These are phyloP conservation scores for Ormyrus labotus DNA, from an alignment of 2,888 invertebrate species.

Conservation along the genomic window DNA sequence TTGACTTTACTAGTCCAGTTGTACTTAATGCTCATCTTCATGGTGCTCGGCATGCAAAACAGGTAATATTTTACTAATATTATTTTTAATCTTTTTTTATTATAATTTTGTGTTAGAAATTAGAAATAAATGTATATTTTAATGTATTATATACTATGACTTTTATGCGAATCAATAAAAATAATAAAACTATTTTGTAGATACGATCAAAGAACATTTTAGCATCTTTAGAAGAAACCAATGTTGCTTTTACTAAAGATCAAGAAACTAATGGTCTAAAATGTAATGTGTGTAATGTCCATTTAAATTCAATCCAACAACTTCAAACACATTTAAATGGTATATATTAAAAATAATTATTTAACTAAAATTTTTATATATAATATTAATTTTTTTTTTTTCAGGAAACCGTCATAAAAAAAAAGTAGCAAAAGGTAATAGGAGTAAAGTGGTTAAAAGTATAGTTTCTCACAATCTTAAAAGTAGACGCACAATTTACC, in stretches of 20 bases:
- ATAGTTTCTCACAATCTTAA: slow-evolving; percentile 67
- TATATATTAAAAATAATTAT: slow-evolving; percentile 52
- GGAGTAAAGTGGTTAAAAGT: slow-evolving; percentile 63
- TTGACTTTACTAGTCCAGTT: slow-evolving; percentile 76
- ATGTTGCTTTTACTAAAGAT: slow-evolving; percentile 72
- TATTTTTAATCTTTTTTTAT: too few species aligned
- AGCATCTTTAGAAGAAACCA: slow-evolving; percentile 72
- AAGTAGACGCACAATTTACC: slow-evolving; percentile 68
- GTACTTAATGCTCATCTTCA: slow-evolving; percentile 76
- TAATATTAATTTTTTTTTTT: slow-evolving; percentile 47
- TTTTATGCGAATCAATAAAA: slow-evolving; percentile 4
- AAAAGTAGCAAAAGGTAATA: slow-evolving; percentile 73
- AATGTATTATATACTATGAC: neutral
- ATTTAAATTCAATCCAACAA: slow-evolving; percentile 76
- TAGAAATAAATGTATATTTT: neutral
- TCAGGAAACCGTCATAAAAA: slow-evolving; percentile 74
- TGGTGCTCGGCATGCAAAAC: slow-evolving; percentile 73
- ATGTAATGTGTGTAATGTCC: slow-evolving; percentile 76
- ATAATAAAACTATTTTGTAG: slow-evolving; percentile 58
- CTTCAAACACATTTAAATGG: slow-evolving; percentile 75
- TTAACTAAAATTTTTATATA: neutral
- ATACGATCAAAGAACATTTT: slow-evolving; percentile 73
- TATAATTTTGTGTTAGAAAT: slow-evolving; percentile 61
- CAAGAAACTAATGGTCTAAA: slow-evolving; percentile 73
- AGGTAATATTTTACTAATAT: slow-evolving; percentile 61